Conservation (phyloP, 2,797 vertebrate species). For the Holocentrus rufus region DNA sequence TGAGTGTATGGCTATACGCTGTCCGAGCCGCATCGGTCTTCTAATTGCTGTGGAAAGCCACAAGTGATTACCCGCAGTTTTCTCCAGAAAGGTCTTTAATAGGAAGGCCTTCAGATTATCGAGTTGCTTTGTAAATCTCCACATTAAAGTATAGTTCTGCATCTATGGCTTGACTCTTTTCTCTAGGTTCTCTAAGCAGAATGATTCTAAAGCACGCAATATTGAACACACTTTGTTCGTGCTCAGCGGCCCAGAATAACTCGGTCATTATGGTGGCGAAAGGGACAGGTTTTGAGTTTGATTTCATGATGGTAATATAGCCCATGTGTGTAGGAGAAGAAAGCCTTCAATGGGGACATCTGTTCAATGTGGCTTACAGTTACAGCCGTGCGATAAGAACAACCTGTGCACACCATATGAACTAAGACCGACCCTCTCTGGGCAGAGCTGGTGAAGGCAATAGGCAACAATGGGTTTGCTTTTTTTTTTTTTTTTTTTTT, state of each 20-base stretch:
- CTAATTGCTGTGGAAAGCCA: slow-evolving; percentile 86
- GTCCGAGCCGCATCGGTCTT: slow-evolving; percentile 81
- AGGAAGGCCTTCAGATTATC: slow-evolving; percentile 84
- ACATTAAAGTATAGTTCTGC: slow-evolving; percentile 80
- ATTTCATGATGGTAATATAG: slow-evolving; percentile 95
- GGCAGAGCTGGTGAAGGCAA: slow-evolving; percentile 54
- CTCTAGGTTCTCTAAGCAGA: slow-evolving; percentile 76
- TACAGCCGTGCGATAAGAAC: slow-evolving; percentile 76
- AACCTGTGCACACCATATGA: slow-evolving; percentile 76
- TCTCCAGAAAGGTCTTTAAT: slow-evolving; percentile 80
- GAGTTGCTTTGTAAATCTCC: slow-evolving; percentile 88
- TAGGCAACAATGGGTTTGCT: slow-evolving; percentile 59
- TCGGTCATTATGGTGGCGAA: slow-evolving; percentile 95
- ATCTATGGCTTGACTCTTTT: slow-evolving; percentile 74
- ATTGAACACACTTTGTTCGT: slow-evolving; percentile 96
- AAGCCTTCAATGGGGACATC: slow-evolving; percentile 96
- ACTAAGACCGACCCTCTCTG: slow-evolving; percentile 54
- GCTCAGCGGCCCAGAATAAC: slow-evolving; percentile 98
- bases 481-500: slow-evolving; percentile 1
- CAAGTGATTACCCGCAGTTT: slow-evolving; percentile 87
- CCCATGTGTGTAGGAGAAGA: slow-evolving; percentile 91
- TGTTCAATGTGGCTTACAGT: slow-evolving; percentile 90
- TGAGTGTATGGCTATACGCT: slow-evolving; percentile 3
- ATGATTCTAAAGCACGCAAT: slow-evolving; percentile 94
- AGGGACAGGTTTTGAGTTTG: slow-evolving; percentile 97